Base-by-base conservation (phyloP, 2,113 vertebrate species). In the Athene cunicularia region DNA sequence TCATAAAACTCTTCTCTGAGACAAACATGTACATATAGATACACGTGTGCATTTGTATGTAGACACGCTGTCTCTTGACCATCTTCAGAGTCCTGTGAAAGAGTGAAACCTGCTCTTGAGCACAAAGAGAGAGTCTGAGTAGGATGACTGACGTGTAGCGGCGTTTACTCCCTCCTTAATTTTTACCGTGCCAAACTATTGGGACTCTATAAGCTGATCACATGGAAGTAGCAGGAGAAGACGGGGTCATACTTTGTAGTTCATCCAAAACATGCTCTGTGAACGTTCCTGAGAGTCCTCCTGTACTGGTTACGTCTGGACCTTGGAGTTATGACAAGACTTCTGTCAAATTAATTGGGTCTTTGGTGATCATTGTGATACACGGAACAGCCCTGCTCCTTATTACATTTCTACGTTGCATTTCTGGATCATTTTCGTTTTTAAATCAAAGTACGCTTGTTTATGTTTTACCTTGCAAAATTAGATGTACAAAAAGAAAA, bases 341-440 rank as follows among this genome's bases (percentile, higher is more conserved):
- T 92, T 67, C 24, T 66, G 47, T 55, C 74, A 30, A 7, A 66
- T 76, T 79, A 47, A n/a, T n/a, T 26, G 24, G 4, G 62, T 3
- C 41, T 91, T 86, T n/a, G 22, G 45, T 76, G 86, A 64, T 68
- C 12, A 76, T 60, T n/a, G 35, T 49, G 83, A 4, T 49, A 3
- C 0, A 0, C 14, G 68, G 30, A 56, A 19, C 0, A 0, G 56
- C 43, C 23, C 68, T 8, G 26, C 32, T 87, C 27, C 45, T 43
- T 37, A 1, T 2, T 15, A 4, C n/a, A 3, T 66, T 60, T 66
- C 59, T 39, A 0, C 10, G 1, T 28, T 24, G 50, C 28, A 3
- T 41, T 30, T n/a, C 43, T 50, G 39, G 71, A 58, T 86, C 28
- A 1, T 53, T 75, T 85, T 49, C 30, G n/a, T 14, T 60, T 67